These are phyloP conservation scores for Anolis sagrei DNA, from an alignment of 2,113 vertebrate genomes.

Conservation along the genomic window DNA sequence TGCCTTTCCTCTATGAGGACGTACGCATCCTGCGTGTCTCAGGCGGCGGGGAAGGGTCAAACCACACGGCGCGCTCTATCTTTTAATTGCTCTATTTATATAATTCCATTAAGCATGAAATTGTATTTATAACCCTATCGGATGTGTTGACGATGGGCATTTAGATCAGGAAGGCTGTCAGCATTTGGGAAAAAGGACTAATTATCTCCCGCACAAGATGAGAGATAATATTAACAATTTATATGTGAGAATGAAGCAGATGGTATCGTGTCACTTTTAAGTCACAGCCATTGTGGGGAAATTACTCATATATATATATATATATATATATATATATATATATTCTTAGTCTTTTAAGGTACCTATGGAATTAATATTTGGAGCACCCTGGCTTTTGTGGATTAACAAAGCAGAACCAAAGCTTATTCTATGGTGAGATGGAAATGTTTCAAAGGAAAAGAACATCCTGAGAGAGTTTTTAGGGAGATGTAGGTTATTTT, in stretches of 20 bases:
- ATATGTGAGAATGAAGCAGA: slow-evolving; percentile 3
- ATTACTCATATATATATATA: neutral
- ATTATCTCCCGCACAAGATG: slow-evolving; percentile 35
- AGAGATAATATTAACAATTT: slow-evolving; percentile 48
- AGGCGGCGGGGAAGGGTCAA: neutral
- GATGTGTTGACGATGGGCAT: slow-evolving; percentile 49
- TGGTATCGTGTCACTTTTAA: neutral
- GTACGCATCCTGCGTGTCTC: too few species aligned
- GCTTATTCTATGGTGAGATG: neutral
- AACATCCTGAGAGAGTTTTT: neutral
- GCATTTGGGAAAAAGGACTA: slow-evolving; percentile 59
- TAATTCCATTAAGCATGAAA: slow-evolving; percentile 67
- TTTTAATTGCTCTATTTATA: slow-evolving; percentile 64
- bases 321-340: too few species aligned
- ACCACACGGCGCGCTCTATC: slow-evolving; percentile 25
- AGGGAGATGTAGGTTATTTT: too few species aligned
- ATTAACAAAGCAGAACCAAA: neutral
- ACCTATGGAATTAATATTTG: neutral
- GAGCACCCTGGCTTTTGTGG: neutral
- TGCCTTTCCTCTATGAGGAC: neutral
- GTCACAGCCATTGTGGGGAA: neutral
- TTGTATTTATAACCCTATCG: slow-evolving; percentile 67
- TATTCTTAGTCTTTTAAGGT: neutral
- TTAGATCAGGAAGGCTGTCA: slow-evolving; percentile 48
- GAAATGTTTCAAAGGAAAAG: neutral